Evolutionary conservation across 2,797 vertebrate genomes (phyloP), one percentile per base, ranked within the genome.

Genomic region (Chanos chanos): DNA sequence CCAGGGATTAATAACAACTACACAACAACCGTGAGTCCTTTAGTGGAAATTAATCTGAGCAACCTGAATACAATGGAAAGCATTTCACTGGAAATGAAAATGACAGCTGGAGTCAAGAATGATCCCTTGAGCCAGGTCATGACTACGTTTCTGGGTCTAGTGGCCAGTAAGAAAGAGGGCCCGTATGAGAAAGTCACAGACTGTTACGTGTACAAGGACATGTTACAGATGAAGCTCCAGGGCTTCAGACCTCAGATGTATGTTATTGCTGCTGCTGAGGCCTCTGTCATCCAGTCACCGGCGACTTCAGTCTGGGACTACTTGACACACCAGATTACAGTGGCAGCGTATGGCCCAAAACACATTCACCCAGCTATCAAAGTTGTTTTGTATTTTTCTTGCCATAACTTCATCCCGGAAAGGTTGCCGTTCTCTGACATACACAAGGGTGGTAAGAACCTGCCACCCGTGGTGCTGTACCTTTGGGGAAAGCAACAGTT

Each of bases 341-440:
- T 98, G 16, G 94, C 93, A 24, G 81, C 98, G 76, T 99, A 96
- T 67, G 97, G 97, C 34, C 97, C 96, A 59, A 94, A 92, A 77
- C 89, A 94, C 70, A 94, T 97, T 70, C 97, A 98, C 71, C 96
- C 96, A 2, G 92, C 89, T 43, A 95, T 99, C 72, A 97, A 95
- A 66, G 81, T 83, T 18, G 82, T 97, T 61, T 81, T 94, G 65
- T 88, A 91, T 9, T 74, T 96, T 44, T 95, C 92, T 59, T 89
- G 92, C 72, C 94, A 99, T 28, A 92, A 86, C 64, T 91, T 93
- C 8, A 78, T 95, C 73, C 95, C 95, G 37, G 78, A 76, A 40
- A 94, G 91, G 70, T 90, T 98, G 62, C 92, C 91, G 0, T 87
- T 96, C 73, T 91, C 89, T 64, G 91, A 93, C 61, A 81, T 93